phyloP scores from a whole-genome alignment of 2,888 invertebrate species.

The Orthosia gothica region DNA sequence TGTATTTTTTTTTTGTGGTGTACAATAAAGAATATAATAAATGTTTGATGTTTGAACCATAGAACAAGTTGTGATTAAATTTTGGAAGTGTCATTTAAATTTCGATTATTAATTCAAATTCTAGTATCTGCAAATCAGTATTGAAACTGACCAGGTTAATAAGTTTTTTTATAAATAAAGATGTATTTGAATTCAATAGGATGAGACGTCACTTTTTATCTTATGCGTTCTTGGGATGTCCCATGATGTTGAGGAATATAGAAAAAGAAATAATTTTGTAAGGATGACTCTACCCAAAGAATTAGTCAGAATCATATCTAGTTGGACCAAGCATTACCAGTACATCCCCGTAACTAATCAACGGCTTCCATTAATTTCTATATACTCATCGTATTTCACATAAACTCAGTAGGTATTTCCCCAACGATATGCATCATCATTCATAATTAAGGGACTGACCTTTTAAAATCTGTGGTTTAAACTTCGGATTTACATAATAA shows the following conservation, averaged over 20 bases:
- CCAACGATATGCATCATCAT: neutral
- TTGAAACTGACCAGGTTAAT: no score
- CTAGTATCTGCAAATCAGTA: no score
- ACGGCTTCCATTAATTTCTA: neutral
- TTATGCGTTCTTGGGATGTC: neutral
- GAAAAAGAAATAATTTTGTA: neutral
- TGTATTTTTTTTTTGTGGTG: no score
- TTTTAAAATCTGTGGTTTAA: constrained; percentile 7
- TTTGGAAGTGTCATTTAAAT: no score
- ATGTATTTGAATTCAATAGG: no score
- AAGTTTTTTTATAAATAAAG: no score
- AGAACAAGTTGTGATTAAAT: no score
- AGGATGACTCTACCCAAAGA: constrained; percentile 4
- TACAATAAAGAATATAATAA: no score
- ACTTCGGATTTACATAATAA: constrained; percentile 38
- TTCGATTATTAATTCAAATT: no score
- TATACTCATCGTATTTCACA: neutral
- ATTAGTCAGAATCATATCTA: neutral
- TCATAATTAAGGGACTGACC: constrained; percentile 1
- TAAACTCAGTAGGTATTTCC: neutral
- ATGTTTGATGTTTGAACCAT: no score
- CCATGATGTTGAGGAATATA: no score
- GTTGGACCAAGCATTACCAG: neutral
- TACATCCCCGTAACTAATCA: neutral
- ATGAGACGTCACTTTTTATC: neutral